Evolutionary conservation across 1,140 invertebrate genomes (phyloP).

Genomic region (Theocolax elegans): DNA sequence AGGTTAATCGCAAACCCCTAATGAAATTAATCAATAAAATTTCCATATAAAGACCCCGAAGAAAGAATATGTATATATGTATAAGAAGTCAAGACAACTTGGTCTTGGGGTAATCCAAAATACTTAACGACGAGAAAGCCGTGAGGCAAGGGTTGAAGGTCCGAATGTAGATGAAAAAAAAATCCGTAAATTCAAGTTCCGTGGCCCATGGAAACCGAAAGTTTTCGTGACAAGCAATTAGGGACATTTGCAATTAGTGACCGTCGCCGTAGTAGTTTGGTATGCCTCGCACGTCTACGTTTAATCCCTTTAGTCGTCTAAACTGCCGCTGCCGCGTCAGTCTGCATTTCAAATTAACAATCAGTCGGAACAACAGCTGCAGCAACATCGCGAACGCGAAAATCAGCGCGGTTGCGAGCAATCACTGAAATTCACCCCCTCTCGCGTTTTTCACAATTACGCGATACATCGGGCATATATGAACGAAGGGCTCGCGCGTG

Average conservation of each 20-base stretch:
- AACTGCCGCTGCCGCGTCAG: slow-evolving; percentile 45
- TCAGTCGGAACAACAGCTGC: background rate
- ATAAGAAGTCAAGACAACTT: too few species aligned
- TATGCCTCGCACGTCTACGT: too few species aligned
- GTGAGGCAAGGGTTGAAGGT: background rate
- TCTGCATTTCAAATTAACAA: too few species aligned
- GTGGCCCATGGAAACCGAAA: background rate
- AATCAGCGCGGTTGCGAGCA: background rate
- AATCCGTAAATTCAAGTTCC: background rate
- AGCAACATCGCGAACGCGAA: background rate
- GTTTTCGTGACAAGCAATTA: slow-evolving; percentile 58
- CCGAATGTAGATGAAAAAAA: background rate
- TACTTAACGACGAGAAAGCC: background rate
- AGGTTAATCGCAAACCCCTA: too few species aligned
- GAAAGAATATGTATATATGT: too few species aligned
- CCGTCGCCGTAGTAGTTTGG: slow-evolving; percentile 36
- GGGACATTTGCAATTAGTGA: slow-evolving; percentile 57
- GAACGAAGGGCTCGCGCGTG: background rate
- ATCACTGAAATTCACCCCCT: slow-evolving; percentile 2
- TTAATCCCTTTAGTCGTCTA: slow-evolving; percentile 54
- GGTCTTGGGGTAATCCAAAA: too few species aligned
- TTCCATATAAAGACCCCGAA: too few species aligned
- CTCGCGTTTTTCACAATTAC: background rate
- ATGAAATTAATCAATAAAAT: too few species aligned
- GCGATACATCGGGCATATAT: background rate